Conservation (phyloP, 1,140 invertebrate species). For the Coenobita brevimanus region DNA sequence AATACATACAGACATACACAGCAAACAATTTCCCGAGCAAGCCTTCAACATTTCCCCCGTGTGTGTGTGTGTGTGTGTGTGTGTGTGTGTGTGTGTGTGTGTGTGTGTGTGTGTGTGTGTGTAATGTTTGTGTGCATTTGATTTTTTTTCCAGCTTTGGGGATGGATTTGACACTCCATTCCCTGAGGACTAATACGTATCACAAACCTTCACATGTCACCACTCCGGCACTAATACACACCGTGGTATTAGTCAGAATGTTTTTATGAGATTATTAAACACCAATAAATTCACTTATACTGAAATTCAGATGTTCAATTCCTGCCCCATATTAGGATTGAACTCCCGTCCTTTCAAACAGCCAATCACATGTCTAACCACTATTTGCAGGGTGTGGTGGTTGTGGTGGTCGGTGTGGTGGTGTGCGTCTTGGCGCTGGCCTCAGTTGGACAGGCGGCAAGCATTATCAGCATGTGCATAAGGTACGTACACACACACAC, state of each 20-base stretch:
- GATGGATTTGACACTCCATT: neutral
- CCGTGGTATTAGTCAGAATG: too few relatives aligned
- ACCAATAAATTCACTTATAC: too few relatives aligned
- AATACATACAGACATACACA: too few relatives aligned
- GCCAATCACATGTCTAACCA: too few relatives aligned
- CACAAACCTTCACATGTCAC: too few relatives aligned
- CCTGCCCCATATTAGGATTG: too few relatives aligned
- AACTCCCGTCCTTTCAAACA: too few relatives aligned
- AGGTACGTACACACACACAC: neutral
- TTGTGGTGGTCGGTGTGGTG: constrained; percentile 32
- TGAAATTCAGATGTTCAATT: too few relatives aligned
- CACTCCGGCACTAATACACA: too few relatives aligned
- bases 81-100: neutral
- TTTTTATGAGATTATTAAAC: too few relatives aligned
- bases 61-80: too few relatives aligned
- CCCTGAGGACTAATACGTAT: too few relatives aligned
- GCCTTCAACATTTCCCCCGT: neutral
- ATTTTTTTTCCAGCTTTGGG: neutral
- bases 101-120: neutral
- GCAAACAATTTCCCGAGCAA: neutral
- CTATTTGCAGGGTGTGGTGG: constrained; percentile 22
- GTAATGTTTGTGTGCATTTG: neutral
- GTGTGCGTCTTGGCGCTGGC: constrained; percentile 36
- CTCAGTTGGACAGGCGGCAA: constrained; percentile 19
- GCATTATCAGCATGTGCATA: constrained; percentile 60